Evolutionary conservation across 2,113 vertebrate species (phyloP).

Genomic region (Centrocercus urophasianus): DNA sequence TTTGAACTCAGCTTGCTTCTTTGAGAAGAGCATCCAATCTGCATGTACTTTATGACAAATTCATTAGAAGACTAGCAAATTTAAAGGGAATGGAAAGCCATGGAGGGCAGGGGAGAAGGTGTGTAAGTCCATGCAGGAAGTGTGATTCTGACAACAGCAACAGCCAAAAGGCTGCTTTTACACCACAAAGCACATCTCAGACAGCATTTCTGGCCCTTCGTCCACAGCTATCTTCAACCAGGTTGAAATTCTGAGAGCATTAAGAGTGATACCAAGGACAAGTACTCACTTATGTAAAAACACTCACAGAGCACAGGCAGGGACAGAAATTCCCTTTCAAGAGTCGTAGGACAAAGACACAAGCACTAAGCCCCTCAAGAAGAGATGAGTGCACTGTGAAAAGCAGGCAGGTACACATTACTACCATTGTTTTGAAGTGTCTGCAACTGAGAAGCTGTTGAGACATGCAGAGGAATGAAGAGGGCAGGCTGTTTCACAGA

Average conservation of each 20-base stretch:
- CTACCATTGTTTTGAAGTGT: background rate
- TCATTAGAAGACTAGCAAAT: background rate
- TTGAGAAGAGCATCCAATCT: background rate
- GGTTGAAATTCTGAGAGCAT: background rate
- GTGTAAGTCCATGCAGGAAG: background rate
- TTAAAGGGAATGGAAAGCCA: background rate
- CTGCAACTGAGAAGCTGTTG: conserved; percentile 14
- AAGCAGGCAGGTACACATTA: background rate
- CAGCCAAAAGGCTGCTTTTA: background rate
- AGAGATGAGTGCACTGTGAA: background rate
- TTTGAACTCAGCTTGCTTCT: background rate
- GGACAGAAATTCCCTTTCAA: background rate
- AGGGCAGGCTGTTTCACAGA: conserved; percentile 25
- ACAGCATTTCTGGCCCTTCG: background rate
- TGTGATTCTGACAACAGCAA: fast-evolving
- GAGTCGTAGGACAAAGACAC: background rate
- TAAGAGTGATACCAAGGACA: background rate
- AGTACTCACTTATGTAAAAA: background rate
- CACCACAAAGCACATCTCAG: background rate
- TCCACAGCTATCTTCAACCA: background rate
- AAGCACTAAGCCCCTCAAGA: background rate
- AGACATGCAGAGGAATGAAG: conserved; percentile 51
- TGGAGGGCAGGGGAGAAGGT: background rate
- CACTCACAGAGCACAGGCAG: background rate
- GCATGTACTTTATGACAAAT: background rate